phyloP scores from a whole-genome alignment of 2,888 invertebrate genomes.

The Dolomedes plantarius region DNA sequence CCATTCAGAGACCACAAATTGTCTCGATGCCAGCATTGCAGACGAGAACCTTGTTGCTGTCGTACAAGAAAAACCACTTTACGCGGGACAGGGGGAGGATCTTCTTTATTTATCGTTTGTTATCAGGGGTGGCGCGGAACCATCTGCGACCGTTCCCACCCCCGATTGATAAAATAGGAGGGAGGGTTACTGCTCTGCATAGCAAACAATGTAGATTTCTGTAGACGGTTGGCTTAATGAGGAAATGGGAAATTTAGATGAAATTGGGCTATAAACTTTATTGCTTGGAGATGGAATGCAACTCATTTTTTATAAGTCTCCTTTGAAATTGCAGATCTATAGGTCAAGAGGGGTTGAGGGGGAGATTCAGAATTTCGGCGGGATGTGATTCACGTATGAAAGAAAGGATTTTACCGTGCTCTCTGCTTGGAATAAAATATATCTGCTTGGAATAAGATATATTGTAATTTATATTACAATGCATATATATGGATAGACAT shows the following conservation, averaged over 20 bases:
- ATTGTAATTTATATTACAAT: no score
- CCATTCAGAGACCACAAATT: conserved; percentile 12
- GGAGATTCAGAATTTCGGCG: no score
- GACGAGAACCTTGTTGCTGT: conserved; percentile 32
- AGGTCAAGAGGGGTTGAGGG: no score
- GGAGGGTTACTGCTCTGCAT: neutral
- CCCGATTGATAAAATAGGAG: neutral
- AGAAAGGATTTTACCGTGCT: no score
- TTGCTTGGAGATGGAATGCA: neutral
- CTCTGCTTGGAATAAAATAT: no score
- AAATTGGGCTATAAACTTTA: neutral
- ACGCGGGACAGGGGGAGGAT: neutral
- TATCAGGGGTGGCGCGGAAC: conserved; percentile 38
- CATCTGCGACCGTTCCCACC: conserved; percentile 48
- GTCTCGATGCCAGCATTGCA: neutral
- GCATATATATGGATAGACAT: no score
- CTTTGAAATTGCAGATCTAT: no score
- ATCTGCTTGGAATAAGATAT: no score
- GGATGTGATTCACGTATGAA: no score
- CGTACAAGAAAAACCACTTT: conserved; percentile 1
- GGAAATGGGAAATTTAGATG: neutral
- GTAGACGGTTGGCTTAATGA: neutral
- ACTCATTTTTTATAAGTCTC: neutral
- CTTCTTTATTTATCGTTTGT: conserved; percentile 58
- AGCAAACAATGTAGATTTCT: neutral